Conservation (phyloP, 1,140 invertebrate genomes). For the Agraylea sexmaculata region DNA sequence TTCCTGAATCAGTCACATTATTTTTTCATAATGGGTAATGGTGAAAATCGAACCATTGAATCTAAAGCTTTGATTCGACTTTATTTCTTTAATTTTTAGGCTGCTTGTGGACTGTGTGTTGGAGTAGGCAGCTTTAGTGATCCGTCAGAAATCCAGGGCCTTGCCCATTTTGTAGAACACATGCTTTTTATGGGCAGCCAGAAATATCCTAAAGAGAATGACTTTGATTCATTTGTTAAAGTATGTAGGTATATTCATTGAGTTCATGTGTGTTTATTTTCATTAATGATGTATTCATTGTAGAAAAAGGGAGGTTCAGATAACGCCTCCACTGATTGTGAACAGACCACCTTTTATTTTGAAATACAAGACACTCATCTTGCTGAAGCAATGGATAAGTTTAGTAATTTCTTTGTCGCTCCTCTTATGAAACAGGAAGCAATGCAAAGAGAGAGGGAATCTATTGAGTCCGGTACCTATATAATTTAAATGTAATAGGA, state of each 20-base stretch:
- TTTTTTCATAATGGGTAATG: background rate
- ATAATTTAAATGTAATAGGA: background rate
- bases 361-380: conserved; percentile 72
- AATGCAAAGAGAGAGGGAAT: conserved; percentile 81
- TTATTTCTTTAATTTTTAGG: conserved; percentile 31
- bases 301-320: conserved; percentile 64
- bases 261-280: background rate
- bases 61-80: conserved; percentile 1
- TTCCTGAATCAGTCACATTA: background rate
- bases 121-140: conserved; percentile 61
- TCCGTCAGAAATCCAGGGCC: conserved; percentile 58
- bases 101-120: conserved; percentile 58
- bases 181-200: conserved; percentile 92
- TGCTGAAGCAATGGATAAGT: conserved; percentile 63
- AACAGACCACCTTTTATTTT: conserved; percentile 79
- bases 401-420: conserved; percentile 81
- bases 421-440: conserved; percentile 78
- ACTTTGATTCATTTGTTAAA: conserved; percentile 69
- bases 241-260: conserved; percentile 20
- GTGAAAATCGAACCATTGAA: background rate
- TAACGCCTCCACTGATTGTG: conserved; percentile 76
- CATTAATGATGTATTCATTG: conserved; percentile 13
- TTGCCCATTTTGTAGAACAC: conserved; percentile 92
- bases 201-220: conserved; percentile 78
- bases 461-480: conserved; percentile 71